Conservation (phyloP, 2,888 invertebrate genomes). For the Diplolepis rosae region DNA sequence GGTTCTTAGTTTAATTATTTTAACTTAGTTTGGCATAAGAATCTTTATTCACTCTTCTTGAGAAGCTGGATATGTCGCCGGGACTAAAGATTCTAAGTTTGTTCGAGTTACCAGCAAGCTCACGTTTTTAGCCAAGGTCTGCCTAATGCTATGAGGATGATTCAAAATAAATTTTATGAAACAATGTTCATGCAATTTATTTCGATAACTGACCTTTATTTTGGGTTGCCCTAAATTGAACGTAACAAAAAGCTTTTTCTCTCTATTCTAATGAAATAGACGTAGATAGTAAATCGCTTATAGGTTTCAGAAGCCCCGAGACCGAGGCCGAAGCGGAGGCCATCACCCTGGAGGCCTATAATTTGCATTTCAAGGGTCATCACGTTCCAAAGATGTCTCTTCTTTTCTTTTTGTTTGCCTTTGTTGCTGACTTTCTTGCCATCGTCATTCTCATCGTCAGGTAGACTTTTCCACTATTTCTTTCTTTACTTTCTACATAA, state of each 20-base stretch:
- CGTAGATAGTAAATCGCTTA: constrained; percentile 40
- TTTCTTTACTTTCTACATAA: constrained; percentile 21
- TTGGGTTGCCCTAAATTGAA: too few relatives aligned
- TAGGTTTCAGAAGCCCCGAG: constrained; percentile 66
- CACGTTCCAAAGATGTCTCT: constrained; percentile 54
- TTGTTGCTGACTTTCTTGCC: constrained; percentile 28
- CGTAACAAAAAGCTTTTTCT: neutral
- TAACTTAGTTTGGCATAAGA: too few relatives aligned
- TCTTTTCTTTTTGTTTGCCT: constrained; percentile 2
- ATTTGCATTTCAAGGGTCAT: constrained; percentile 61
- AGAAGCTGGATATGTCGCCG: too few relatives aligned
- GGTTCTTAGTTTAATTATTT: too few relatives aligned
- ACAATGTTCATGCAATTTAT: too few relatives aligned
- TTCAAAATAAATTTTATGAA: too few relatives aligned
- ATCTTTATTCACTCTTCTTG: too few relatives aligned
- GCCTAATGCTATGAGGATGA: too few relatives aligned
- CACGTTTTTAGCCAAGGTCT: too few relatives aligned
- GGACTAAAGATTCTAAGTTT: too few relatives aligned
- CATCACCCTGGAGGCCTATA: constrained; percentile 58
- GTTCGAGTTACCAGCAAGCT: too few relatives aligned
- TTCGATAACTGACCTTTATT: too few relatives aligned
- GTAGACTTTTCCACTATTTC: constrained; percentile 20
- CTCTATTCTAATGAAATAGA: neutral
- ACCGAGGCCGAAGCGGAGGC: constrained; percentile 53
- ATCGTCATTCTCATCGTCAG: constrained; percentile 26